These are phyloP conservation scores for Bombus balteatus DNA, from an alignment of 1,140 invertebrate species.

Conservation along the genomic window DNA sequence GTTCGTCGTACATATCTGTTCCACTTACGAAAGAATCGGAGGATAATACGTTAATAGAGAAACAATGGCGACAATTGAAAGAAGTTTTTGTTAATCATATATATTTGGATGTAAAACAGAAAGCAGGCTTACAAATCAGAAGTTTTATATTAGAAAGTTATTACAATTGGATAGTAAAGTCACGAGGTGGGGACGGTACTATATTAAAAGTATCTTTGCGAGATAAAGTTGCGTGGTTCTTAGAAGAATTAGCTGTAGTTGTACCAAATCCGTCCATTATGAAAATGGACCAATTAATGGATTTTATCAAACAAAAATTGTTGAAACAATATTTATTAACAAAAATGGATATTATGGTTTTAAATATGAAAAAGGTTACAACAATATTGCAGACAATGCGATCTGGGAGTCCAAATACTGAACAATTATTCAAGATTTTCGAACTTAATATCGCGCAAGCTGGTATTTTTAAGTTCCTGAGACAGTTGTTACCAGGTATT, in stretches of 20 bases:
- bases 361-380: conserved; percentile 50
- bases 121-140: conserved; percentile 65
- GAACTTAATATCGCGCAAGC: conserved; percentile 44
- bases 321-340: conserved; percentile 70
- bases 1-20: conserved; percentile 3
- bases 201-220: conserved; percentile 44
- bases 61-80: conserved; percentile 72
- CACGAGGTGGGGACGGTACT: conserved; percentile 49
- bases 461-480: conserved; percentile 57
- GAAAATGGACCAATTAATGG: conserved; percentile 48
- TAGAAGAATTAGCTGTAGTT: conserved; percentile 71
- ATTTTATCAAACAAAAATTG: conserved; percentile 60
- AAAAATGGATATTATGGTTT: conserved; percentile 58
- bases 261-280: conserved; percentile 59
- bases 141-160: conserved; percentile 65
- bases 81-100: conserved; percentile 74
- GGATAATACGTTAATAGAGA: conserved; percentile 50
- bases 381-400: conserved; percentile 55
- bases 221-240: conserved; percentile 72
- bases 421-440: conserved; percentile 60
- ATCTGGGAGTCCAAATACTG: conserved; percentile 26
- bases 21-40: conserved; percentile 27
- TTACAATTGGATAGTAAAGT: conserved; percentile 66
- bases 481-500: conserved; percentile 49
- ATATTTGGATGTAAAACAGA: conserved; percentile 58